Evolutionary conservation across 2,888 invertebrate genomes (phyloP).

Genomic region (Stenolophus ochropezus): DNA sequence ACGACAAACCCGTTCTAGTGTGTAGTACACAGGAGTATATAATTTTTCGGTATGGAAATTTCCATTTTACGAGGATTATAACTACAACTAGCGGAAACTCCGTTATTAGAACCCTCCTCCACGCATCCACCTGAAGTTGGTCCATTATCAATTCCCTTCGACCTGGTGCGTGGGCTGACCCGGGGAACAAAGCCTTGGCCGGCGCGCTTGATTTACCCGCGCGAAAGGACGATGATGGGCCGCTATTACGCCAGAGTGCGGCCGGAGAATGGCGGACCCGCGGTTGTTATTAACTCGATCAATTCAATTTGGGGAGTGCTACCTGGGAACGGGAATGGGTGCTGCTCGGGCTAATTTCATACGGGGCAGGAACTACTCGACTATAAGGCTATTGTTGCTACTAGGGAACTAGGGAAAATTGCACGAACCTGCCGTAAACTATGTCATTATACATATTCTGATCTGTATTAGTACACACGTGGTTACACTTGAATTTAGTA

Average conservation of each 20-base stretch:
- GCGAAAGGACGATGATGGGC: slow-evolving; percentile 31
- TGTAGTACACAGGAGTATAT: not conserved
- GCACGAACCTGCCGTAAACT: too few relatives aligned
- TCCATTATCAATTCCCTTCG: slow-evolving; percentile 41
- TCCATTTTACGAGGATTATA: not conserved
- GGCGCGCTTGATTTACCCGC: slow-evolving; percentile 18
- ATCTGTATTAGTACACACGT: too few relatives aligned
- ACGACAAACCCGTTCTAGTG: not conserved
- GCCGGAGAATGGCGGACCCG: not conserved
- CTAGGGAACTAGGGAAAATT: too few relatives aligned
- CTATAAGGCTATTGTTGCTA: not conserved
- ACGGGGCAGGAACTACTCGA: not conserved
- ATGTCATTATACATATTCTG: too few relatives aligned
- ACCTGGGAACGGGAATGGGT: not conserved
- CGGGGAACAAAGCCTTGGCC: slow-evolving; percentile 29
- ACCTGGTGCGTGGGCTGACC: slow-evolving; percentile 24
- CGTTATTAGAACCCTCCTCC: not conserved
- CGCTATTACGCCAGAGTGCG: slow-evolving; percentile 6
- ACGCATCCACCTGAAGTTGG: not conserved
- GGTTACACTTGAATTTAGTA: too few relatives aligned
- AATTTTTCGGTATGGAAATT: not conserved
- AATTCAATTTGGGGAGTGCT: slow-evolving; percentile 27
- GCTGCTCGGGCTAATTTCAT: too few relatives aligned
- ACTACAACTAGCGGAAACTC: not conserved
- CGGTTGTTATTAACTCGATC: slow-evolving; percentile 28